Evolutionary conservation across 2,888 invertebrate species (phyloP).

Genomic region (Cerastoderma edule): DNA sequence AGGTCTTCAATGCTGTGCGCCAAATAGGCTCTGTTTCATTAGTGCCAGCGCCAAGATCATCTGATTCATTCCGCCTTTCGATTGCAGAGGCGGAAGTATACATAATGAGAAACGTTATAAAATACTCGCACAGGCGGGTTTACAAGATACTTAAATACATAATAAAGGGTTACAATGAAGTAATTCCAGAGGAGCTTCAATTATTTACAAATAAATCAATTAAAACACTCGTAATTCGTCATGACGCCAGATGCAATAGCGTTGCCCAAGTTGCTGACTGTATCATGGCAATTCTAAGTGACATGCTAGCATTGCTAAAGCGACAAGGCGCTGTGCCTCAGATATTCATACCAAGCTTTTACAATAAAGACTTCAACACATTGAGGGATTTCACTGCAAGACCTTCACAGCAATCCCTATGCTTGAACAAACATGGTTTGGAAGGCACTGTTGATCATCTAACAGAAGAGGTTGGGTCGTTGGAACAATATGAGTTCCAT

Average conservation of each 20-base stretch:
- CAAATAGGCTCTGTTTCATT: slow-evolving; percentile 21
- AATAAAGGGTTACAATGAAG: slow-evolving; percentile 39
- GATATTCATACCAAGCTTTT: slow-evolving; percentile 29
- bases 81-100: slow-evolving; percentile 39
- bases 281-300: slow-evolving; percentile 41
- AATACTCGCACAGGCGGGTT: slow-evolving; percentile 23
- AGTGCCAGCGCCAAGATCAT: slow-evolving; percentile 30
- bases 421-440: slow-evolving; percentile 5
- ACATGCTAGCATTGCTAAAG: slow-evolving; percentile 37
- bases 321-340: slow-evolving; percentile 8
- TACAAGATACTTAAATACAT: slow-evolving; percentile 44
- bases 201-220: slow-evolving; percentile 36
- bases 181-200: slow-evolving; percentile 29
- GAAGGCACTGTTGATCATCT: slow-evolving; percentile 15
- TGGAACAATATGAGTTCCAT: slow-evolving; percentile 19
- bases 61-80: slow-evolving; percentile 35
- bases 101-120: slow-evolving; percentile 27
- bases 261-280: slow-evolving; percentile 43
- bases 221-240: slow-evolving; percentile 35
- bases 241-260: slow-evolving; percentile 27
- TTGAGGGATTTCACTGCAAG: slow-evolving; percentile 1
- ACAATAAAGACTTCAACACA: slow-evolving; percentile 11
- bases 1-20: slow-evolving; percentile 25
- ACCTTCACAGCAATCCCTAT: background rate
- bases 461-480: slow-evolving; percentile 14